phyloP scores from a whole-genome alignment of 2,888 invertebrate genomes.

The Limenitis camilla region DNA sequence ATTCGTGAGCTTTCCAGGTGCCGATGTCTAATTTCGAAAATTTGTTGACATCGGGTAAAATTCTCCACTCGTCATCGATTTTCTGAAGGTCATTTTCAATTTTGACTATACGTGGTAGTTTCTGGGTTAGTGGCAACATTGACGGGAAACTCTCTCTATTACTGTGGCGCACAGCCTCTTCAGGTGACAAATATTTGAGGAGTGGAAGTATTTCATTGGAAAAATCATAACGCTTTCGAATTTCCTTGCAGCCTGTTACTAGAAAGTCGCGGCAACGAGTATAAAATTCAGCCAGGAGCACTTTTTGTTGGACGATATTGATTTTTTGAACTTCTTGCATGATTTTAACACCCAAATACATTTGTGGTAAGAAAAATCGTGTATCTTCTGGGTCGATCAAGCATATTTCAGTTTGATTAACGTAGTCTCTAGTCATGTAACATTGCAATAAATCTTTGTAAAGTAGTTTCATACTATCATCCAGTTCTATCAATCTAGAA shows the following conservation, averaged over 20 bases:
- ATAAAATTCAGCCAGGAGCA: slow-evolving; percentile 7
- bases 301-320: slow-evolving; percentile 13
- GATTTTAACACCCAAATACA: slow-evolving; percentile 18
- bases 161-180: slow-evolving; percentile 8
- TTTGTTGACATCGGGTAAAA: slow-evolving; percentile 14
- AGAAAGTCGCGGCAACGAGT: slow-evolving; percentile 7
- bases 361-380: slow-evolving; percentile 10
- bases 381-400: slow-evolving; percentile 11
- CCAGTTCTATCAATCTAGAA: not conserved
- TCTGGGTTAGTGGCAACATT: slow-evolving; percentile 12
- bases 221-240: slow-evolving; percentile 17
- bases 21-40: slow-evolving; percentile 12
- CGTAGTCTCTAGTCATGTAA: slow-evolving; percentile 2
- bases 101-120: slow-evolving; percentile 10
- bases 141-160: slow-evolving; percentile 11
- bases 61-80: slow-evolving; percentile 19
- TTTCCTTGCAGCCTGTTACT: slow-evolving; percentile 9
- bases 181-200: slow-evolving; percentile 15
- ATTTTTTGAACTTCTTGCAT: slow-evolving; percentile 5
- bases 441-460: not conserved
- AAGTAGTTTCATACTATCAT: no score
- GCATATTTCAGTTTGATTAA: not conserved
- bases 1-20: slow-evolving; percentile 13
- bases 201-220: slow-evolving; percentile 5
- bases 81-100: no score